Evolutionary conservation across 92 coral and sea anemone genomes (phyloP), one percentile per base, ranked within the genome.

Genomic region (Zoanthus solanderi): DNA sequence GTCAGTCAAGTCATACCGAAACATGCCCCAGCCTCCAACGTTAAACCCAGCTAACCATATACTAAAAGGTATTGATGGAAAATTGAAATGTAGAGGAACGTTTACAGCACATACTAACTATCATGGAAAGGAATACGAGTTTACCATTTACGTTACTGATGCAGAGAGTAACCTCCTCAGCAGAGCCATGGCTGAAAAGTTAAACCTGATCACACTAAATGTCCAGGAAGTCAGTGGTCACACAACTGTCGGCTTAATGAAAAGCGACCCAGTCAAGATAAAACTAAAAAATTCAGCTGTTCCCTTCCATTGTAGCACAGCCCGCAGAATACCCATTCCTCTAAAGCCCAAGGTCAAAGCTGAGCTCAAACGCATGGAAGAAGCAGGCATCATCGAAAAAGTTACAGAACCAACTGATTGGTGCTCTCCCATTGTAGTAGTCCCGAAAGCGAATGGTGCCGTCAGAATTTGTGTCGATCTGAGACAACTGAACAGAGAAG

Each of bases 21-120:
- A 72, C 29, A 42, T 45, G 30, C 77, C 50, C 14, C n/a, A 60
- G 16, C 68, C 68, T 13, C 68, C 68, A 72, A 78, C 5, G 54
- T 57, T 68, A 54, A 72, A 7, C 54, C 79, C 54, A 50, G 31
- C 37, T 32, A 71, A 42, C 23, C 23, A 23, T 23, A 23, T 23
- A 23, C 23, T 23, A 23, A 23, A 23, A 23, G 23, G 23, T 23
- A 23, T 23, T 23, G 23, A 23, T 23, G 23, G 23, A 23, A 23
- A 23, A 23, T 23, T 23, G 23, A 85, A 85, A 79, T 85, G 89
- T 12, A 74, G 72, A 85, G 89, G 89, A 74, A 85, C 89, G 34
- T 85, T 85, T 60, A 2, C 74, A 32, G 46, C 83, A 31, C 42
- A 83, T 45, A 68, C 78, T 61, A 83, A 68, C 63, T 68, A 68